Evolutionary conservation across 2,888 invertebrate species (phyloP).

Genomic region (Ellobium chinense): DNA sequence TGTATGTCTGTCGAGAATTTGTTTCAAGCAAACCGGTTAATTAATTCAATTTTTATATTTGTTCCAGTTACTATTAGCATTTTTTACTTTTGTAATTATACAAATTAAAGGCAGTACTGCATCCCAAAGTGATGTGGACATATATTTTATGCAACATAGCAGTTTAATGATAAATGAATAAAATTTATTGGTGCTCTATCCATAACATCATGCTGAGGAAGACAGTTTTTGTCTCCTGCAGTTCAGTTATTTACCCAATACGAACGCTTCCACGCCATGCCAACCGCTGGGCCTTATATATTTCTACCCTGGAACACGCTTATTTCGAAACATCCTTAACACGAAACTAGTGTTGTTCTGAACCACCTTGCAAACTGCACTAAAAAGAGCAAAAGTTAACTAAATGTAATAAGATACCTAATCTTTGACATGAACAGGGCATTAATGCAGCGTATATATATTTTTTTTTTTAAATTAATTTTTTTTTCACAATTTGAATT

Average conservation of each 20-base stretch:
- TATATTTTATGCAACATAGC: conserved; percentile 37
- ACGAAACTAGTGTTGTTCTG: no score
- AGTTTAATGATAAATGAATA: conserved; percentile 26
- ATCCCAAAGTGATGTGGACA: conserved; percentile 11
- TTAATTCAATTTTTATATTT: no score
- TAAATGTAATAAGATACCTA: no score
- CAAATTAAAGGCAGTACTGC: conserved; percentile 32
- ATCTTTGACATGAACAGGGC: no score
- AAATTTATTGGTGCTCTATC: conserved; percentile 8
- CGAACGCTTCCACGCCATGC: conserved; percentile 28
- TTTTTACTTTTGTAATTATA: conserved; percentile 15
- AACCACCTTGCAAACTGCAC: no score
- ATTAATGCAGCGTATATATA: no score
- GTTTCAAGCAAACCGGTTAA: neutral
- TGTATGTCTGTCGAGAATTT: no score
- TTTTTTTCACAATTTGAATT: no score
- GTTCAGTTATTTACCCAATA: conserved; percentile 6
- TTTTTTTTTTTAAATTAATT: no score
- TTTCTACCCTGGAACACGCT: no score
- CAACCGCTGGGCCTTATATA: conserved; percentile 30
- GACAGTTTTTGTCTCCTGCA: conserved; percentile 9
- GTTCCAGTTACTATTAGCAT: conserved; percentile 10
- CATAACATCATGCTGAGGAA: conserved; percentile 1
- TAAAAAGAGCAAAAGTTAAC: no score
- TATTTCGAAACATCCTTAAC: no score